Evolutionary conservation across 2,113 vertebrate species (phyloP).

Genomic region (Archocentrus centrarchus): DNA sequence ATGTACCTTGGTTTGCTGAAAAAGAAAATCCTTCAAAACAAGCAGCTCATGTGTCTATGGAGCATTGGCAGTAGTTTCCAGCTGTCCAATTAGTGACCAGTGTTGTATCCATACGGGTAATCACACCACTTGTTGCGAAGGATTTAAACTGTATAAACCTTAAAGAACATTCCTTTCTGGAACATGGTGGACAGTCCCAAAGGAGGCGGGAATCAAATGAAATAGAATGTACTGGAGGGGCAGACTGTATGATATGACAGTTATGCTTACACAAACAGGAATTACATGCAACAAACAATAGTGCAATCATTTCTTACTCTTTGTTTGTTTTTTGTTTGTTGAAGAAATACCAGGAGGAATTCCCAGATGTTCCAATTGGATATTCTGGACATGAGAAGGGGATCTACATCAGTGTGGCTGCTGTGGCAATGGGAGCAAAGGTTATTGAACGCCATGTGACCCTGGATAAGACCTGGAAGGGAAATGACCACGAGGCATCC

Average conservation of each 20-base stretch:
- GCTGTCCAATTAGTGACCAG: background rate
- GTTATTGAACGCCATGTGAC: no score
- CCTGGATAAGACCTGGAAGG: background rate
- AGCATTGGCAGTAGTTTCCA: background rate
- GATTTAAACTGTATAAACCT: background rate
- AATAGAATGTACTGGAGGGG: background rate
- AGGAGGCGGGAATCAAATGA: background rate
- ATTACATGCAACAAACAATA: no score
- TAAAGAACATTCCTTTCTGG: background rate
- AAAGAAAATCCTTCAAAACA: background rate
- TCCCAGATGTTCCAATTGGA: no score
- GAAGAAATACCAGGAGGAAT: no score
- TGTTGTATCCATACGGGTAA: background rate
- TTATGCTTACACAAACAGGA: no score
- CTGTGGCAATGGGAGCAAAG: no score
- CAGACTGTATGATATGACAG: background rate
- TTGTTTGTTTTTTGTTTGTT: no score
- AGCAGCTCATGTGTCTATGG: background rate
- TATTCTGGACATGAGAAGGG: no score
- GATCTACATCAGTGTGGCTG: no score
- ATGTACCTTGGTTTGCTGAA: background rate
- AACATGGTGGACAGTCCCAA: background rate
- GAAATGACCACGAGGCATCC: constrained; percentile 1
- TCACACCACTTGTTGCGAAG: background rate
- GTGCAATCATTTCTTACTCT: no score